Base-by-base conservation (phyloP, 2,888 invertebrate species). In the Crematogaster levior region DNA sequence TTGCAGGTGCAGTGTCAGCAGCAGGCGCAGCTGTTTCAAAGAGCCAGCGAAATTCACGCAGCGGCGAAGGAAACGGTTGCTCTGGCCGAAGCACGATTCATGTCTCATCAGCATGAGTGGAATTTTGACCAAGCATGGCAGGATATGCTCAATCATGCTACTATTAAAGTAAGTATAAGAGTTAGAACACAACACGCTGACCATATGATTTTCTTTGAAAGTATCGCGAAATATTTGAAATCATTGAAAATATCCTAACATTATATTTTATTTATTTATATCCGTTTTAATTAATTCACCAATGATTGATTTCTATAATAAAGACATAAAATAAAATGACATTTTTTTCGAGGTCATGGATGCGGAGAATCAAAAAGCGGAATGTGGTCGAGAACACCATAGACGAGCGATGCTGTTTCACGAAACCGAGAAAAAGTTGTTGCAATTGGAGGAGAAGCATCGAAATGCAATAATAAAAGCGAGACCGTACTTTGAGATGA, bases 41-140 rank as follows among this genome's bases (percentile, higher is more conserved):
- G 98, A 90, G 98, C 99, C 51, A 98, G 97, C 95, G 98, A 97
- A 95, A 96, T 98, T 73, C 98, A 99, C 95, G 97, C 97, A 63
- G 98, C 98, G 1, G 99, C 99, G 0, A 98, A 98, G 94, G 98
- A 99, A 95, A 98, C 98, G 0, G 98, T 99, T 77, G 97, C 97
- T 0, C 94, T 98, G 65, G 99, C 99, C 0, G 99, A 99, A 94
- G 97, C 97, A 94, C 96, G 98, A 86, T 97, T 97, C 92, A 94
- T 96, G 92, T 96, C 93, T 94, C 96, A 97, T 92, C 96, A 97
- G 93, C 96, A 97, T 90, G 97, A 97, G 94, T 97, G 97, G 96
- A 97, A 98, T 94, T 98, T 99, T 94, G 98, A 99, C 95, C 97
- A 97, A 95, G 98, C 98, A 90, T 99, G 99, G 99, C 99, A 99